Evolutionary conservation across 2,888 invertebrate species (phyloP).

Genomic region (Slavum lentiscoides): DNA sequence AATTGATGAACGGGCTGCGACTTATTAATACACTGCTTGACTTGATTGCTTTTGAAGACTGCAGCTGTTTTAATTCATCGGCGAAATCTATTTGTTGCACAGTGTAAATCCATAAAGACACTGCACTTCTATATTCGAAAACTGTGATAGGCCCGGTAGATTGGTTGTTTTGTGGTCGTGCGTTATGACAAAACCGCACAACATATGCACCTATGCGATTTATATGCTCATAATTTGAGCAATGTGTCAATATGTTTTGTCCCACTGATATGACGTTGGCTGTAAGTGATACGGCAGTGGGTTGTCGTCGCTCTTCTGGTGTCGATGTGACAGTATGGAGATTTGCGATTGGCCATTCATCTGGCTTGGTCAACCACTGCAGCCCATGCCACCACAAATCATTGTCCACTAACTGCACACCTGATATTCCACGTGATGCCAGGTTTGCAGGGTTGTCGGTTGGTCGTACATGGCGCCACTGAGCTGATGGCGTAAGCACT

Average conservation of each 20-base stretch:
- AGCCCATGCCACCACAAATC: not conserved
- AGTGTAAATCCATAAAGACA: not conserved
- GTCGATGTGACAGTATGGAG: accelerated
- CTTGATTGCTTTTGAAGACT: too few relatives aligned
- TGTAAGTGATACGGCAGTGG: not conserved
- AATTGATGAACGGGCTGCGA: too few relatives aligned
- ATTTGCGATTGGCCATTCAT: not conserved
- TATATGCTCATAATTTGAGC: not conserved
- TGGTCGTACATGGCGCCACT: not conserved
- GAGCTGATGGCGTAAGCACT: not conserved
- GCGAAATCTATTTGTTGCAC: not conserved
- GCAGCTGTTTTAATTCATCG: not conserved
- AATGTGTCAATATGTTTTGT: not conserved
- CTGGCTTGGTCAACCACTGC: not conserved
- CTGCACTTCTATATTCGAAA: not conserved
- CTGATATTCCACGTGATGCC: not conserved
- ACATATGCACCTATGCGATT: not conserved
- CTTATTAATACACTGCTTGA: too few relatives aligned
- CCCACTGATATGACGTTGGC: not conserved
- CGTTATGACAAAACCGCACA: not conserved
- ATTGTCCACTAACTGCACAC: not conserved
- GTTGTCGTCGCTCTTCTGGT: not conserved
- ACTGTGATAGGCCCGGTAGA: not conserved
- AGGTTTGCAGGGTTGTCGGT: not conserved
- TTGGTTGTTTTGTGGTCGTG: too few relatives aligned